A percentile compares a stretch with the other conserved stretches of the same genome.
Evolutionary conservation across 1,140 invertebrate species (phyloP).

Genomic region (Drosophila lacertosa): DNA sequence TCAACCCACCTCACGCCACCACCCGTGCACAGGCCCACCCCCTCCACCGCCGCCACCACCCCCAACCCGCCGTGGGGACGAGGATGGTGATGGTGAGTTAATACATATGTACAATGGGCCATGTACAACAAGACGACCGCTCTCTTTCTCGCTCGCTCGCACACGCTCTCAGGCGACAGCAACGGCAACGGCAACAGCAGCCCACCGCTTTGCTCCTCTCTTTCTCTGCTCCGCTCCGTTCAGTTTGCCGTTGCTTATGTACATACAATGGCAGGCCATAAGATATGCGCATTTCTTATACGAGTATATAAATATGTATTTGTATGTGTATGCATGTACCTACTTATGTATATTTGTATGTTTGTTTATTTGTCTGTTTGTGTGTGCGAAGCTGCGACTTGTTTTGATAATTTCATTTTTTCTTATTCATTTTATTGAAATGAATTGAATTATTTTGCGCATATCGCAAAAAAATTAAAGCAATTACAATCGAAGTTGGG

Average conservation of each 20-base stretch:
- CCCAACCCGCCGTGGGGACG: conserved; percentile 43
- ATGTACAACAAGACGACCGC: conserved; percentile 62
- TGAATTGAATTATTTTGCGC: conserved; percentile 55
- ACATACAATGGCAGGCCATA: conserved; percentile 73
- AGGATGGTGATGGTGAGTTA: conserved; percentile 60
- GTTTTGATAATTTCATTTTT: conserved; percentile 63
- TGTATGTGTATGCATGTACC: conserved; percentile 22
- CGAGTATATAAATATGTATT: conserved; percentile 22
- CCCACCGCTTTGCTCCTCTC: conserved; percentile 42
- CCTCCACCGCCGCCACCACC: conserved; percentile 15
- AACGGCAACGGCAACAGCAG: conserved; percentile 39
- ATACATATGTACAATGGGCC: conserved; percentile 65
- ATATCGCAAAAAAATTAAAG: conserved; percentile 30
- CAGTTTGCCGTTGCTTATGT: conserved; percentile 60
- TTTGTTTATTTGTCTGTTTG: conserved; percentile 53
- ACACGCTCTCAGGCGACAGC: conserved; percentile 47
- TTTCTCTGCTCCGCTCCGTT: conserved; percentile 39
- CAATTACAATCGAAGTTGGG: conserved; percentile 22
- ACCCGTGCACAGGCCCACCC: conserved; percentile 10
- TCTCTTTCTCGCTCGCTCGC: conserved; percentile 38
- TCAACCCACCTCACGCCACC: conserved; percentile 17
- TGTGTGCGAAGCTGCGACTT: conserved; percentile 75
- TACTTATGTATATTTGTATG: conserved; percentile 55
- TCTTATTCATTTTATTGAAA: conserved; percentile 54
- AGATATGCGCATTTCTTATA: conserved; percentile 82